A percentile compares a stretch with the other conserved stretches of the same genome.
Conservation (phyloP, 2,888 invertebrate species). For the Phrixothrix hirtus region DNA sequence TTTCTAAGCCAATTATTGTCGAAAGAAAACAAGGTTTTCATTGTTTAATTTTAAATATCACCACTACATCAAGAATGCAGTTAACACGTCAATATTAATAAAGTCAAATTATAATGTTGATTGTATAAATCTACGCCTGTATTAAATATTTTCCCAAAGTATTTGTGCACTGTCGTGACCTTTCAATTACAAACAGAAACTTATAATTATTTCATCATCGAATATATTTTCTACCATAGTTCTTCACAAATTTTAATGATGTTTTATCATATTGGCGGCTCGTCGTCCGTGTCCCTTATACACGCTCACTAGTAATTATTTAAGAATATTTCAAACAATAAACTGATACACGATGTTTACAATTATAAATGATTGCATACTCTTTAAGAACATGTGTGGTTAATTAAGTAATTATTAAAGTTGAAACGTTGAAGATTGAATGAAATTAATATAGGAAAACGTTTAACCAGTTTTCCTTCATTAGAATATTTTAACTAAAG, state of each 20-base stretch:
- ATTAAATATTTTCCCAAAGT: conserved; percentile 10
- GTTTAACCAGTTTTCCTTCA: conserved; percentile 4
- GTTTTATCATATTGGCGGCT: conserved; percentile 11
- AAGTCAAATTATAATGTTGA: conserved; percentile 18
- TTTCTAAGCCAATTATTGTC: too few species aligned
- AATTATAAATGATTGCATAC: conserved; percentile 8
- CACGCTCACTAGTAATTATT: conserved; percentile 20
- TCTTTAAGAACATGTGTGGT: conserved; percentile 6
- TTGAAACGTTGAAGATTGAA: conserved; percentile 1
- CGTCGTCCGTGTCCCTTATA: conserved; percentile 17
- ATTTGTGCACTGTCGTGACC: conserved; percentile 16
- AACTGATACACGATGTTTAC: conserved; percentile 10
- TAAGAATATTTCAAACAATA: conserved; percentile 20
- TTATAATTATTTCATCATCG: conserved; percentile 26
- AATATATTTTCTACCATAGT: conserved; percentile 16
- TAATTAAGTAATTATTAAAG: conserved; percentile 16
- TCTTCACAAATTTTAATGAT: conserved; percentile 19
- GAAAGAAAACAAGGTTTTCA: conserved; percentile 4
- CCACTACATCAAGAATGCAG: conserved; percentile 10
- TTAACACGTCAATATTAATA: conserved; percentile 16
- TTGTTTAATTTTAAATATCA: conserved; percentile 12
- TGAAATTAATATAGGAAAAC: conserved; percentile 7
- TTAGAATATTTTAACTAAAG: conserved; percentile 5
- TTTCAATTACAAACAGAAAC: conserved; percentile 19
- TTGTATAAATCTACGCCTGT: conserved; percentile 17